These are phyloP conservation scores for Nasonia longicornis DNA, from an alignment of 1,140 invertebrate species.

Conservation along the genomic window DNA sequence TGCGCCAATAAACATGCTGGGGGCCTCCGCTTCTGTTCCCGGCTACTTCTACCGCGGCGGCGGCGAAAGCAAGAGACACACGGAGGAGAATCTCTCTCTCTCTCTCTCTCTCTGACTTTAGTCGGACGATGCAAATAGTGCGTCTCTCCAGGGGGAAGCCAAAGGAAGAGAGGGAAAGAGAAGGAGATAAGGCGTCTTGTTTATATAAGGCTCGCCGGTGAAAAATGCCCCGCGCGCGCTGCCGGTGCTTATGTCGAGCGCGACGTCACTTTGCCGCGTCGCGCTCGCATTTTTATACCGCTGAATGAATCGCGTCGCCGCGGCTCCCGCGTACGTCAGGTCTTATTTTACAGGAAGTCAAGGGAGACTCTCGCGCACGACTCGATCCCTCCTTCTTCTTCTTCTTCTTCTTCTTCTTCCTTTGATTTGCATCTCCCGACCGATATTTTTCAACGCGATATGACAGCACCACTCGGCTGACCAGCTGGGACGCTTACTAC, in stretches of 20 bases:
- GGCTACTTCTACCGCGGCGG: conserved; percentile 53
- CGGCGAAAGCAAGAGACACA: conserved; percentile 44
- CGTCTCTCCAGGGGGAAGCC: conserved; percentile 11
- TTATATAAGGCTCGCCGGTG: conserved; percentile 36
- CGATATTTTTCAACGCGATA: no score
- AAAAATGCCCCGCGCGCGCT: conserved; percentile 15
- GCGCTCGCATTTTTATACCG: conserved; percentile 1
- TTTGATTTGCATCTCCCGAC: no score
- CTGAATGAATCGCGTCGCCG: neutral
- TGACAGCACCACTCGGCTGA: neutral
- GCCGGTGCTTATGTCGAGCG: conserved; percentile 39
- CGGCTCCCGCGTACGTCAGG: conserved; percentile 4
- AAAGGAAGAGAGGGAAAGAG: neutral
- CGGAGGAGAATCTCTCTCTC: conserved; percentile 40
- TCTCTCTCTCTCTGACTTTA: conserved; percentile 45
- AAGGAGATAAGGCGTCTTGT: conserved; percentile 39
- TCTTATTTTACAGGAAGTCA: conserved; percentile 30
- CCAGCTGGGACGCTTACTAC: conserved; percentile 20
- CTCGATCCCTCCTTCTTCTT: no score
- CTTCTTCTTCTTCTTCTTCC: no score
- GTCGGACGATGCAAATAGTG: conserved; percentile 43
- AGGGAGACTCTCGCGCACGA: neutral
- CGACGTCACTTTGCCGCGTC: conserved; percentile 40
- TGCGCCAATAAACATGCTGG: conserved; percentile 70
- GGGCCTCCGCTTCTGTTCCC: conserved; percentile 64